These are phyloP conservation scores for Triops longicaudatus DNA, from an alignment of 1,140 invertebrate species.

Conservation along the genomic window DNA sequence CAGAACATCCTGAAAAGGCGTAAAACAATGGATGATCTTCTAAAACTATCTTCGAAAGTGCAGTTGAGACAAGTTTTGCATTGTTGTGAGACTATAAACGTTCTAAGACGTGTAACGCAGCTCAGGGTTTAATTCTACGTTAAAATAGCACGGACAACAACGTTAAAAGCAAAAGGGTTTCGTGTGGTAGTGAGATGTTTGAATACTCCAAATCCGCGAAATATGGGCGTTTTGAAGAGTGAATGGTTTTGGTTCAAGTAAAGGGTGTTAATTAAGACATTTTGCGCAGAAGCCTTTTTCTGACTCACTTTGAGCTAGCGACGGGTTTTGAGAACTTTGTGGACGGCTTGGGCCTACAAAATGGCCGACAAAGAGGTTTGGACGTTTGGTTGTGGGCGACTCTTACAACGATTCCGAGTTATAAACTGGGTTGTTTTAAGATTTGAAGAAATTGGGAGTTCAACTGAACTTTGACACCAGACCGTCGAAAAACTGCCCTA, in stretches of 20 bases:
- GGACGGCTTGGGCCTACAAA: too few relatives aligned
- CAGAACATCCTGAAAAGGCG: not conserved
- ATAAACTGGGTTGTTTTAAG: too few relatives aligned
- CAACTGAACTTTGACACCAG: not conserved
- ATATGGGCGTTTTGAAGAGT: not conserved
- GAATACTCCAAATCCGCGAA: not conserved
- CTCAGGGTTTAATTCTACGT: conserved; percentile 11
- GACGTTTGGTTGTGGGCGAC: too few relatives aligned
- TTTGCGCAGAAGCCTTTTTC: too few relatives aligned
- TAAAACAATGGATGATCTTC: too few relatives aligned
- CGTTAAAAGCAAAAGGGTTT: not conserved
- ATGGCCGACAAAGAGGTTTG: too few relatives aligned
- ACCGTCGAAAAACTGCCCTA: not conserved
- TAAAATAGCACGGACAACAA: not conserved
- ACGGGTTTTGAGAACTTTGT: too few relatives aligned
- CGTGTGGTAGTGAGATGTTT: not conserved
- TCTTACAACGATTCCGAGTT: too few relatives aligned
- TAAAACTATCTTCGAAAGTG: too few relatives aligned
- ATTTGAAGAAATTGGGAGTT: too few relatives aligned
- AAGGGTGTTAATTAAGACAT: too few relatives aligned
- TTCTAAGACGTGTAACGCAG: not conserved
- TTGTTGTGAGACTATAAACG: not conserved
- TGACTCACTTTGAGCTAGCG: too few relatives aligned
- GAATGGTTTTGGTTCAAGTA: not conserved
- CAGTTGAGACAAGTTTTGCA: not conserved